phyloP scores from a whole-genome alignment of 2,797 vertebrate genomes.

The Tapirus indicus region DNA sequence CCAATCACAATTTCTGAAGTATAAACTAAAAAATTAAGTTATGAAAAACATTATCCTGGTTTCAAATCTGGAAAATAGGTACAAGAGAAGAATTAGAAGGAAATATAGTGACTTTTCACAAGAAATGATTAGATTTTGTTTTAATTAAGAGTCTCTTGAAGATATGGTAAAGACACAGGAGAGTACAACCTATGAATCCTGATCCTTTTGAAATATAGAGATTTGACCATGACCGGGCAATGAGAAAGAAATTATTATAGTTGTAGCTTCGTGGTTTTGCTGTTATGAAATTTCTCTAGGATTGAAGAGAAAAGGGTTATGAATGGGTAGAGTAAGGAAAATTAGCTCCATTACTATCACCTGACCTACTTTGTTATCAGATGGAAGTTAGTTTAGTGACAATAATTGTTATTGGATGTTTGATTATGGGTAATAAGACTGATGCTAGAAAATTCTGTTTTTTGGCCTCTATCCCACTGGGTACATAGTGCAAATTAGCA shows the following conservation, averaged over 20 bases:
- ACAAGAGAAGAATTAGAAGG: not conserved
- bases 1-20: not conserved
- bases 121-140: not conserved
- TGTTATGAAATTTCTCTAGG: constrained; percentile 36
- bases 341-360: not conserved
- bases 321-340: not conserved
- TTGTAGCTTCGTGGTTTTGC: not conserved
- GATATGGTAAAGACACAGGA: not conserved
- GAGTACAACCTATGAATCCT: not conserved
- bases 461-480: not conserved
- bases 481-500: not conserved
- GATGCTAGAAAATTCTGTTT: constrained; percentile 27
- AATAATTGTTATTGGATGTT: not conserved
- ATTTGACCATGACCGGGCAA: not conserved
- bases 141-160: not conserved
- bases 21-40: constrained; percentile 12
- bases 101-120: not conserved
- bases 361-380: constrained; percentile 5
- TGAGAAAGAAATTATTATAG: not conserved
- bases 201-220: not conserved
- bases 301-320: not conserved
- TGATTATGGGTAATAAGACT: not conserved
- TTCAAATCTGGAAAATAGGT: not conserved
- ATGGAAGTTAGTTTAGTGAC: constrained; percentile 9
- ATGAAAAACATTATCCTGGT: not conserved